Evolutionary conservation across 2,888 invertebrate genomes (phyloP).

Genomic region (Lycia hirtaria): DNA sequence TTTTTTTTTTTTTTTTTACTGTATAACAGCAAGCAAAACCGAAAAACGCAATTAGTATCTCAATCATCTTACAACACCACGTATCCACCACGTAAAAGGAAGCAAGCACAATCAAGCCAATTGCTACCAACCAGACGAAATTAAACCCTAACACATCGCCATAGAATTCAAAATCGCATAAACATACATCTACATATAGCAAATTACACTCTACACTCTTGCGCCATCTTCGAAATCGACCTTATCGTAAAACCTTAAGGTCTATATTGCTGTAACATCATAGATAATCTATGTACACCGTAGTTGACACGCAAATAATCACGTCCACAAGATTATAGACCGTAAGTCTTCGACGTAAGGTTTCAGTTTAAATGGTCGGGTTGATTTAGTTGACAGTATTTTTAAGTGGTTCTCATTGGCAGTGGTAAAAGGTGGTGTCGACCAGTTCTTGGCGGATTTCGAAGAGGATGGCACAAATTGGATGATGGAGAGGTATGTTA

Average conservation of each 20-base stretch:
- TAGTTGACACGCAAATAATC: constrained; percentile 13
- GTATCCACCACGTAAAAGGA: constrained; percentile 59
- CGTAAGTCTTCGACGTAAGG: constrained; percentile 3
- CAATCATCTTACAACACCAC: neutral
- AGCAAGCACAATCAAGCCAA: constrained; percentile 56
- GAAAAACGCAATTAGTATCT: too few relatives aligned
- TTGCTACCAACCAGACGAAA: constrained; percentile 9
- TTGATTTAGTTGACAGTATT: constrained; percentile 39
- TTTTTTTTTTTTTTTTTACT: too few relatives aligned
- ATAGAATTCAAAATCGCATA: constrained; percentile 6
- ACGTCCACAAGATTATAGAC: neutral
- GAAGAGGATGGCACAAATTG: constrained; percentile 7
- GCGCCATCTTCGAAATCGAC: neutral
- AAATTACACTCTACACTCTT: constrained; percentile 45
- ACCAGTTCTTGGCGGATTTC: constrained; percentile 41
- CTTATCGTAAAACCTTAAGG: neutral
- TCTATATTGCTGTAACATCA: neutral
- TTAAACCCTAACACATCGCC: neutral
- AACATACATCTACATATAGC: constrained; percentile 21
- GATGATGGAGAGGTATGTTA: neutral
- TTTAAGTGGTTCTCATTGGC: constrained; percentile 67
- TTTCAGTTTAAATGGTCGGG: constrained; percentile 12
- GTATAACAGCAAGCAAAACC: too few relatives aligned
- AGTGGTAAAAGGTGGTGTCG: constrained; percentile 58
- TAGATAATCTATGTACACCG: too few relatives aligned